Evolutionary conservation across 2,113 vertebrate species (phyloP).

Genomic region (Talpa occidentalis): DNA sequence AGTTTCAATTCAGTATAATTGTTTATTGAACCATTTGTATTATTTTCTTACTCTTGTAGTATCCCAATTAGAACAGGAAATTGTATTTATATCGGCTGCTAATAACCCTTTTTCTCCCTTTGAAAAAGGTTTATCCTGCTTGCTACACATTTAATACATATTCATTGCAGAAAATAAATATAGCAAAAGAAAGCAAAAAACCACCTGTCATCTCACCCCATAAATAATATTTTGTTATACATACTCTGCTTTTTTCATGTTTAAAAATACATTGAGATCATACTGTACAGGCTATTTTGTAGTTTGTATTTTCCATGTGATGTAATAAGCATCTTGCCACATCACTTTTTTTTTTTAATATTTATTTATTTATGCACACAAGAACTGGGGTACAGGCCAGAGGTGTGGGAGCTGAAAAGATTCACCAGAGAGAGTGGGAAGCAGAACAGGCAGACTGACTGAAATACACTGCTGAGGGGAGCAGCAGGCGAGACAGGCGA

Average conservation of each 20-base stretch:
- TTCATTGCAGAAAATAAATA: conserved; percentile 50
- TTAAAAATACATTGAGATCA: background rate
- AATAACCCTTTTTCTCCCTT: background rate
- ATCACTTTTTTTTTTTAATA: too few relatives aligned
- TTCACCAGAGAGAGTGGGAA: too few relatives aligned
- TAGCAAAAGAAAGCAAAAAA: conserved; percentile 3
- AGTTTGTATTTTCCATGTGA: conserved; percentile 9
- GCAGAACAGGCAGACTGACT: too few relatives aligned
- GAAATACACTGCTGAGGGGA: too few relatives aligned
- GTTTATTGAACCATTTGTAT: conserved; percentile 6
- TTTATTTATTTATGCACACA: too few relatives aligned
- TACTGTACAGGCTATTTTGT: background rate
- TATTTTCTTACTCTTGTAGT: background rate
- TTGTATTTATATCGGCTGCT: background rate
- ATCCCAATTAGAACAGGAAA: conserved; percentile 47
- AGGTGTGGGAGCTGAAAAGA: too few relatives aligned
- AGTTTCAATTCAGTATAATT: background rate
- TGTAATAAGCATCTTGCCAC: background rate
- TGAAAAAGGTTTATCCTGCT: background rate
- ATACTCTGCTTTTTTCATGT: background rate
- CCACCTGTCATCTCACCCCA: background rate
- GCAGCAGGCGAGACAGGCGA: too few relatives aligned
- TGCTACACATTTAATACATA: background rate
- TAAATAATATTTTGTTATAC: conserved; percentile 29
- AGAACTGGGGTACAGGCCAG: too few relatives aligned